These are phyloP conservation scores for Tetragonula carbonaria DNA, from an alignment of 2,888 invertebrate species.

Conservation along the genomic window DNA sequence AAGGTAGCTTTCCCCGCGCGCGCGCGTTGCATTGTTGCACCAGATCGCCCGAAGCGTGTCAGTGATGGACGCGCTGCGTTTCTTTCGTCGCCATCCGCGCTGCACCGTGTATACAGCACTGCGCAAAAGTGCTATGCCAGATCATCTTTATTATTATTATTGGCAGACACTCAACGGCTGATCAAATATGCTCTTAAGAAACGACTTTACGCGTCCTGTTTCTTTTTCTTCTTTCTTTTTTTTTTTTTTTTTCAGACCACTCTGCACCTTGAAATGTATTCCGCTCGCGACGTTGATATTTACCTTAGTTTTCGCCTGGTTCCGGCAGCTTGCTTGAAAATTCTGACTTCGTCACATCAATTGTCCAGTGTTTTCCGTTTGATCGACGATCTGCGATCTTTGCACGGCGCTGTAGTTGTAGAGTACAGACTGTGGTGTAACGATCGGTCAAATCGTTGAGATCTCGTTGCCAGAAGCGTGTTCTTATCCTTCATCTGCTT, in stretches of 20 bases:
- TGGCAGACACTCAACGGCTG: not conserved
- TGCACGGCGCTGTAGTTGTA: not conserved
- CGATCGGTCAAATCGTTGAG: constrained; percentile 28
- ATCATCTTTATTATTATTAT: not conserved
- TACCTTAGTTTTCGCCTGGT: not conserved
- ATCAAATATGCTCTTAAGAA: not conserved
- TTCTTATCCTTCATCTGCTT: not conserved
- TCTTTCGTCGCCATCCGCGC: constrained; percentile 35
- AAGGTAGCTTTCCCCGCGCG: constrained; percentile 68
- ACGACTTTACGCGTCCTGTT: not conserved
- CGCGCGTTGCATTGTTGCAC: constrained; percentile 51
- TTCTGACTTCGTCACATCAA: too few relatives aligned
- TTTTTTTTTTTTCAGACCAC: not conserved
- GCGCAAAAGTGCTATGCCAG: not conserved
- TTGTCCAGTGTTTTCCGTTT: not conserved
- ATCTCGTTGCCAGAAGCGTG: constrained; percentile 12
- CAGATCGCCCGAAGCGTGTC: constrained; percentile 64
- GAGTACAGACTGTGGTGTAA: not conserved
- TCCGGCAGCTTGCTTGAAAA: not conserved
- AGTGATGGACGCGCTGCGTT: constrained; percentile 56
- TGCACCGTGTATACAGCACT: not conserved
- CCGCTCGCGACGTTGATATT: not conserved
- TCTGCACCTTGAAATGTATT: not conserved
- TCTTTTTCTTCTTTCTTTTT: not conserved
- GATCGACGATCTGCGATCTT: not conserved